Evolutionary conservation across 2,888 invertebrate genomes (phyloP).

Genomic region (Sarcophaga carnaria): DNA sequence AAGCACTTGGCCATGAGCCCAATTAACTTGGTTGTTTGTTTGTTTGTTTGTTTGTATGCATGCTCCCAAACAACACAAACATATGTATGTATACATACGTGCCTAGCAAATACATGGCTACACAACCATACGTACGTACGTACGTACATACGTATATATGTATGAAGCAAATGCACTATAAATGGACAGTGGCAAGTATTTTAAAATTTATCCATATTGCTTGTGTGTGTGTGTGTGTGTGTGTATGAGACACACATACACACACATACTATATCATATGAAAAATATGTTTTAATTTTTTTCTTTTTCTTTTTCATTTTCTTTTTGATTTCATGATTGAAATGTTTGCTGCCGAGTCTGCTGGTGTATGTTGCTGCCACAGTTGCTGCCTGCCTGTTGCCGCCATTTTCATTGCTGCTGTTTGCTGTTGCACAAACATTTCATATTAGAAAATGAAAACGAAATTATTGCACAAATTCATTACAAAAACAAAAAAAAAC

Average conservation of each 20-base stretch:
- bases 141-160: neutral
- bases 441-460: slow-evolving; percentile 34
- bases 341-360: slow-evolving; percentile 30
- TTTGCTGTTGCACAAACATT: slow-evolving; percentile 27
- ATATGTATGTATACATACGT: slow-evolving; percentile 33
- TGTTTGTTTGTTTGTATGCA: too few species aligned
- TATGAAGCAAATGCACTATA: slow-evolving; percentile 4
- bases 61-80: neutral
- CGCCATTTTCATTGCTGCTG: slow-evolving; percentile 8
- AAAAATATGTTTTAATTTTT: too few species aligned
- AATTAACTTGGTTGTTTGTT: slow-evolving; percentile 59
- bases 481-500: slow-evolving; percentile 17
- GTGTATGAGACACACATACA: too few species aligned
- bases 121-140: slow-evolving; percentile 4
- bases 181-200: neutral
- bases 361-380: slow-evolving; percentile 27
- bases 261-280: too few species aligned
- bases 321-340: neutral
- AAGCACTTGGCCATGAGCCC: slow-evolving; percentile 70
- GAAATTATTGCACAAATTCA: slow-evolving; percentile 65
- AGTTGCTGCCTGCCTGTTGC: neutral
- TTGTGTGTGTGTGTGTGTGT: too few species aligned
- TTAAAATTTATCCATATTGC: neutral
- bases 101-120: slow-evolving; percentile 28
- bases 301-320: neutral